phyloP scores from a whole-genome alignment of 2,113 vertebrate species.

The Brachionichthys hirsutus region DNA sequence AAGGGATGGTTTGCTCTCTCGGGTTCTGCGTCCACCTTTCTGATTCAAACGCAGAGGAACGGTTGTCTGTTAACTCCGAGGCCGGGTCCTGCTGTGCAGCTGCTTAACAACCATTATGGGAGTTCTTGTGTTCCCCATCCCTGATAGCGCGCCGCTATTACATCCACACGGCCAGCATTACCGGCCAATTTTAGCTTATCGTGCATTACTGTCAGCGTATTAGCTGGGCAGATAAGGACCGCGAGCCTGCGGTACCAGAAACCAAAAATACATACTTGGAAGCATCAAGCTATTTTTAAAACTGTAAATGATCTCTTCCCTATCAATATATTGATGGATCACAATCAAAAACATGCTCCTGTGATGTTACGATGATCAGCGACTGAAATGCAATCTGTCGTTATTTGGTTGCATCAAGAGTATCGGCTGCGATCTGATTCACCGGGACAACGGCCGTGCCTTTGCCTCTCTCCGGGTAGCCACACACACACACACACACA shows the following conservation, averaged over 20 bases:
- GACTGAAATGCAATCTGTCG: too few relatives aligned
- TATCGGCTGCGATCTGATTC: too few relatives aligned
- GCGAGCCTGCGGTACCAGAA: background rate
- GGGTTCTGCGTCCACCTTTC: background rate
- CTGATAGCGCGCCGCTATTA: background rate
- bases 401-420: too few relatives aligned
- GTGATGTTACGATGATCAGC: too few relatives aligned
- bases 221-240: background rate
- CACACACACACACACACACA: too few relatives aligned
- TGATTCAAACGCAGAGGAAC: slow-evolving; percentile 31
- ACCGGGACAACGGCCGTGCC: too few relatives aligned
- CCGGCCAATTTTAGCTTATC: background rate
- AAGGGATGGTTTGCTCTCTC: slow-evolving; percentile 1
- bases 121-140: background rate
- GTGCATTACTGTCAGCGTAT: background rate
- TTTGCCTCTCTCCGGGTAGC: too few relatives aligned
- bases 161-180: background rate
- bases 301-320: too few relatives aligned
- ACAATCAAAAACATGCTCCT: too few relatives aligned
- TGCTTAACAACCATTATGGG: slow-evolving; percentile 13
- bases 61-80: slow-evolving; percentile 29
- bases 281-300: too few relatives aligned
- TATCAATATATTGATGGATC: too few relatives aligned
- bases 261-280: background rate
- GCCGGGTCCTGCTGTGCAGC: slow-evolving; percentile 17